phyloP scores from a whole-genome alignment of 2,797 vertebrate species.

The Melanotaenia parkinsoni region DNA sequence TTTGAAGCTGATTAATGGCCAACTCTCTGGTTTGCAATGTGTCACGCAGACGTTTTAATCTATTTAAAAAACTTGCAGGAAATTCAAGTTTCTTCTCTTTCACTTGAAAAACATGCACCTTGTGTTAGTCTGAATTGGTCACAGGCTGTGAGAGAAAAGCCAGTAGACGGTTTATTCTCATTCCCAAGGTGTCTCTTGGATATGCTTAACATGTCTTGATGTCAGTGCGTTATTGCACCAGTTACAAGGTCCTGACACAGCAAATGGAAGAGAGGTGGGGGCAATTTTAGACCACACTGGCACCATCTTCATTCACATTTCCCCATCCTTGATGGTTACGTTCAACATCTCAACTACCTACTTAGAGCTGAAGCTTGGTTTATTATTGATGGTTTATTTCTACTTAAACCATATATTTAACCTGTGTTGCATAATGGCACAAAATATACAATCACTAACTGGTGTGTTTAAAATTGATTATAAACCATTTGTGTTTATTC shows the following conservation, averaged over 20 bases:
- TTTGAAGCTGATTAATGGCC: slow-evolving; percentile 34
- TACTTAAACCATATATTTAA: neutral
- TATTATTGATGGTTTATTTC: neutral
- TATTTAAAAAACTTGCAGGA: slow-evolving; percentile 54
- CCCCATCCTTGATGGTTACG: neutral
- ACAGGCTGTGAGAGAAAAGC: slow-evolving; percentile 31
- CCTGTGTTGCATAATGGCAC: neutral
- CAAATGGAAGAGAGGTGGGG: neutral
- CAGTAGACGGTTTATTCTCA: neutral
- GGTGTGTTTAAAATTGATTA: too few relatives aligned
- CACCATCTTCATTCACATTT: neutral
- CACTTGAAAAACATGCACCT: slow-evolving; percentile 30
- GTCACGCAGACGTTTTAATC: slow-evolving; percentile 47
- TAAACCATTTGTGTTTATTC: neutral
- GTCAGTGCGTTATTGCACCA: neutral
- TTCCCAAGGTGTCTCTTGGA: neutral
- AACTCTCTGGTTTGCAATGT: slow-evolving; percentile 34
- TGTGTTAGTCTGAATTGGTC: slow-evolving; percentile 31
- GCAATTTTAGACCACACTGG: neutral
- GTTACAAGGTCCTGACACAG: neutral
- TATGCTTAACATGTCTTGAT: neutral
- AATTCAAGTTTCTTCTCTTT: slow-evolving; percentile 21
- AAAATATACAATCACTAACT: neutral
- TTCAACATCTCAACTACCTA: neutral
- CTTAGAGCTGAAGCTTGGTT: neutral